Conservation (phyloP, 2,113 vertebrate genomes). For the Blennius ocellaris region DNA sequence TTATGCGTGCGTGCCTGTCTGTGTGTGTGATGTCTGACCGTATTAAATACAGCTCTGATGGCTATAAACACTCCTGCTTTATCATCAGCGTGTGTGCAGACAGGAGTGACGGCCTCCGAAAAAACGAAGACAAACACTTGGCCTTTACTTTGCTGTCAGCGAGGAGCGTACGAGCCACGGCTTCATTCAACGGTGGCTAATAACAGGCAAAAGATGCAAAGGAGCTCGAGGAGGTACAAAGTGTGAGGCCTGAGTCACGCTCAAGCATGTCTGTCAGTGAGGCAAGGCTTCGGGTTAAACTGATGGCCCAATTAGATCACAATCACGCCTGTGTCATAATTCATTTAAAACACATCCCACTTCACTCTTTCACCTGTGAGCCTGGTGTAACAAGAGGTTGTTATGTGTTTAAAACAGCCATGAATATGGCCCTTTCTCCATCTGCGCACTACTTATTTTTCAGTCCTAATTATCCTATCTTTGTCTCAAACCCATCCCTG, state of each 20-base stretch:
- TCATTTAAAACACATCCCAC: not conserved
- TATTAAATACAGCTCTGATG: constrained; percentile 56
- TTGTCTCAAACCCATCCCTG: constrained; percentile 51
- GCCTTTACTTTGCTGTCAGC: constrained; percentile 60
- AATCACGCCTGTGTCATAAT: not conserved
- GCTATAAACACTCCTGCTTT: constrained; percentile 64
- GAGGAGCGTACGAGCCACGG: constrained; percentile 26
- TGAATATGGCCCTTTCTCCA: constrained; percentile 7
- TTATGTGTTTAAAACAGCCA: constrained; percentile 20
- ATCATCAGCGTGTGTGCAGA: constrained; percentile 61
- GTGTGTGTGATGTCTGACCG: constrained; percentile 56
- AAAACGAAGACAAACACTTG: constrained; percentile 45
- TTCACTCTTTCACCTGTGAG: constrained; percentile 6
- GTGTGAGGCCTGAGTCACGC: constrained; percentile 3
- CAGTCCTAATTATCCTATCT: constrained; percentile 46
- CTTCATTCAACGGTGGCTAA: constrained; percentile 72
- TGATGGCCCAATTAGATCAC: constrained; percentile 2
- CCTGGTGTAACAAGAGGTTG: not conserved
- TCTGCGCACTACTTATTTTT: constrained; percentile 49
- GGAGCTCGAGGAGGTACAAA: constrained; percentile 5
- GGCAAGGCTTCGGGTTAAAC: not conserved
- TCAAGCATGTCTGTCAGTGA: constrained; percentile 9
- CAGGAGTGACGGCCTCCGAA: constrained; percentile 51
- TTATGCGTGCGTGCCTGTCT: constrained; percentile 29
- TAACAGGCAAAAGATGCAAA: constrained; percentile 60